Evolutionary conservation across 2,113 vertebrate genomes (phyloP), one percentile per base, ranked within the genome.

Genomic region (Apus apus): DNA sequence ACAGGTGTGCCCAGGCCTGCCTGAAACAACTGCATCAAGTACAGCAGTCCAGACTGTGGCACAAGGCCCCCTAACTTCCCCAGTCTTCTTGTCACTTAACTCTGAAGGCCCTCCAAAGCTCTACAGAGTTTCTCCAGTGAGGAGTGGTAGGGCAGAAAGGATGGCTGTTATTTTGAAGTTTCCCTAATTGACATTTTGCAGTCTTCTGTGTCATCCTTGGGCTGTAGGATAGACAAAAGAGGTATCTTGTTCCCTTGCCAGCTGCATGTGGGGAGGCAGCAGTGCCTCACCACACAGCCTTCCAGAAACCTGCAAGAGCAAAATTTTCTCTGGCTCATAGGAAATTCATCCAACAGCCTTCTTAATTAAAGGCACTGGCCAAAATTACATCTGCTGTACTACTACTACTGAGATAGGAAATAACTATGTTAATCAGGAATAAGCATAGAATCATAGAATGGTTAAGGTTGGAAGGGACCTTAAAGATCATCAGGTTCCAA

Each of bases 291-390:
- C 46, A 83, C 46, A 72, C 34, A 87, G 66, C 73, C 74, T 85
- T 67, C 68, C 73, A 85, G 61, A 75, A 46, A 90, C 46, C 58
- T 95, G 66, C 5, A 85, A 68, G 20, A 66, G 51, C 71, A 85
- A 34, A 15, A 62, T 67, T 58, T 84, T 77, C 48, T 67, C 46
- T 77, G 71, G 68, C 84, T 88, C 76, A 45, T 1, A 67, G 40
- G 36, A 36, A 96, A 78, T 82, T 79, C 40, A 90, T 80, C 64
- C 89, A 82, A 65, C 30, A 91, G 36, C 40, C 45, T 94, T 32
- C 51, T 58, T 76, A 72, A 85, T 54, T 62, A 87, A 91, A 82
- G 50, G 50, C 60, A 58, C 21, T 75, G 40, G 54, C 54, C 64
- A 80, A 85, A 95, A 86, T 15, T 3, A 50, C 87, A 66, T 66